phyloP scores from a whole-genome alignment of 2,888 invertebrate species.

The Sarcophaga variegata region DNA sequence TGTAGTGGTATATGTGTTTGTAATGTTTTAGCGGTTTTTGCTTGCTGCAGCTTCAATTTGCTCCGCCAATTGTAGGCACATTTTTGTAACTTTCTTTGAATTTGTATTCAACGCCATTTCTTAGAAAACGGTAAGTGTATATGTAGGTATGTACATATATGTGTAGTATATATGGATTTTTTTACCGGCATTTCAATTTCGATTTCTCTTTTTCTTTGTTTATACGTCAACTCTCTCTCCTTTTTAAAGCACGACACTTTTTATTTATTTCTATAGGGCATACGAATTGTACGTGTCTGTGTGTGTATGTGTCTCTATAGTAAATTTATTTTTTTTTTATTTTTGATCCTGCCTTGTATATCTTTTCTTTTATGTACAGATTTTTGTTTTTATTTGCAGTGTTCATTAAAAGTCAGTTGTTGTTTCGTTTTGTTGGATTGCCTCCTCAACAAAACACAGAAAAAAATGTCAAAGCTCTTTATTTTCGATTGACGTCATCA shows the following conservation, averaged over 20 bases:
- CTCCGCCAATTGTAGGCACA: no score
- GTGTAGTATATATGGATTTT: conserved; percentile 63
- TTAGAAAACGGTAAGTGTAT: no score
- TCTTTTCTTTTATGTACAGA: conserved; percentile 10
- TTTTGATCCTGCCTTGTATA: conserved; percentile 18
- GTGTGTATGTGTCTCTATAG: conserved; percentile 38
- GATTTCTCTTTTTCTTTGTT: conserved; percentile 34
- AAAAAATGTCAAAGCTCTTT: conserved; percentile 75
- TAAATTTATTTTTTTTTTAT: neutral
- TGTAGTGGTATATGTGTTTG: no score
- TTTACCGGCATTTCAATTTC: conserved; percentile 72
- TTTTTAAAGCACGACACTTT: neutral
- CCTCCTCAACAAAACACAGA: conserved; percentile 25
- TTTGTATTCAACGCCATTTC: no score
- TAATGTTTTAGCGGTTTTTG: neutral
- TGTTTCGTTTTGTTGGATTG: conserved; percentile 67
- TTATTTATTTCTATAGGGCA: neutral
- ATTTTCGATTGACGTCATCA: conserved; percentile 78
- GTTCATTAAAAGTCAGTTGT: conserved; percentile 17
- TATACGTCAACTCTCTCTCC: neutral
- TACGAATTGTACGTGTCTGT: neutral
- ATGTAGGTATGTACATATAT: conserved; percentile 3
- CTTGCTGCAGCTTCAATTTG: neutral
- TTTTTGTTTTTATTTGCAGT: conserved; percentile 46
- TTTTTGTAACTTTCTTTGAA: no score